These are phyloP conservation scores for Tauraco erythrolophus DNA, from an alignment of 2,113 vertebrate genomes.

Conservation along the genomic window DNA sequence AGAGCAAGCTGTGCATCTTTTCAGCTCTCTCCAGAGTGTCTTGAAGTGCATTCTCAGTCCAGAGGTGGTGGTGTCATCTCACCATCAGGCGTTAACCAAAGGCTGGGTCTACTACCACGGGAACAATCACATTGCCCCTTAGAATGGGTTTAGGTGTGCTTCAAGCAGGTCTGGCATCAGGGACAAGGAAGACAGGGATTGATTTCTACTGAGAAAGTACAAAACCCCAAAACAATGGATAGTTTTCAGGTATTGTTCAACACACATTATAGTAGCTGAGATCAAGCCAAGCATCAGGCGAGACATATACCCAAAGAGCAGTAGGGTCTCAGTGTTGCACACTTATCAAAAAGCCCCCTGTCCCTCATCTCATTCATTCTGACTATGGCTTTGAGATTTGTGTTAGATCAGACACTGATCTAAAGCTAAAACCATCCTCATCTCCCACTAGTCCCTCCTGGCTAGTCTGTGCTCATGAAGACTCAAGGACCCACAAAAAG, in stretches of 20 bases:
- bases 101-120: neutral
- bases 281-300: neutral
- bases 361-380: neutral
- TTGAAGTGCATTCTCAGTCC: neutral
- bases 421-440: neutral
- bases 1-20: neutral
- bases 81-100: neutral
- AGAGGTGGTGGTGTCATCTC: neutral
- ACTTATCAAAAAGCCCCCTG: neutral
- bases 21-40: neutral
- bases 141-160: neutral
- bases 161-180: neutral
- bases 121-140: neutral
- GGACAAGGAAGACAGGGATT: neutral
- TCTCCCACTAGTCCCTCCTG: neutral
- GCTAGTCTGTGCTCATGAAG: neutral
- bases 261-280: neutral
- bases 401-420: neutral
- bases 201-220: neutral
- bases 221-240: neutral
- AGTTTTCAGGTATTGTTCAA: neutral
- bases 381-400: neutral
- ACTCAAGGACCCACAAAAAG: neutral
- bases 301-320: neutral
- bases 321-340: rapidly evolving